These are phyloP conservation scores for Zaprionus africanus DNA, from an alignment of 1,140 invertebrate species.

Conservation along the genomic window DNA sequence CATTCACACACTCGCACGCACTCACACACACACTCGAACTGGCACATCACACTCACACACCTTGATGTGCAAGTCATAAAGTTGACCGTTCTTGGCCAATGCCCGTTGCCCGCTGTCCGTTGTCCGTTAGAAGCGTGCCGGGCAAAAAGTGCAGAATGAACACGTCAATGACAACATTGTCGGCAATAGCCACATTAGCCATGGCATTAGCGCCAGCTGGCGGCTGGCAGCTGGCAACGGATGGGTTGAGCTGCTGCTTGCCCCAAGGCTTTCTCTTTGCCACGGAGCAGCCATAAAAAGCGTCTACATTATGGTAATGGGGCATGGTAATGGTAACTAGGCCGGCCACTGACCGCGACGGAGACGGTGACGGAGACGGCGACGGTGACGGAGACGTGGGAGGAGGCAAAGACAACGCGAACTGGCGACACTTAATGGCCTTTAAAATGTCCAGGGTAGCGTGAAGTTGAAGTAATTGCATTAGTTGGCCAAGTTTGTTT, in stretches of 20 bases:
- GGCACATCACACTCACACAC: constrained; percentile 22
- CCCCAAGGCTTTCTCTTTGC: constrained; percentile 61
- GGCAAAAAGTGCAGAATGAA: constrained; percentile 45
- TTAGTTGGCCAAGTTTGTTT: constrained; percentile 65
- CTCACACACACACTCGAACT: background rate
- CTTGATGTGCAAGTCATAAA: constrained; percentile 62
- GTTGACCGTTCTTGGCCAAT: constrained; percentile 31
- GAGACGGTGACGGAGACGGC: background rate
- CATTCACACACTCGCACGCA: background rate
- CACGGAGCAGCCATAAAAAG: constrained; percentile 61
- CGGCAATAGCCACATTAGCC: constrained; percentile 57
- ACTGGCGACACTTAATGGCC: constrained; percentile 63
- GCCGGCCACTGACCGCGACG: constrained; percentile 71
- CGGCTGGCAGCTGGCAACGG: background rate
- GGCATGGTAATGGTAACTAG: constrained; percentile 57
- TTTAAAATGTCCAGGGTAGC: constrained; percentile 67
- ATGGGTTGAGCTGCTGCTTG: constrained; percentile 3
- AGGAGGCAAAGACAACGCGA: background rate
- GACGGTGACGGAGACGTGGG: background rate
- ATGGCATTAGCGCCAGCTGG: constrained; percentile 70
- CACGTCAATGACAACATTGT: constrained; percentile 60
- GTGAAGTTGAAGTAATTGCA: constrained; percentile 75
- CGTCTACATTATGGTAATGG: constrained; percentile 70
- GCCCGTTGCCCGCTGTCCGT: background rate
- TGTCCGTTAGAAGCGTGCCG: constrained; percentile 52